A percentile compares a stretch with the other conserved stretches of the same genome.
Conservation (phyloP, 2,888 invertebrate genomes). For the Torymus tubicola region DNA sequence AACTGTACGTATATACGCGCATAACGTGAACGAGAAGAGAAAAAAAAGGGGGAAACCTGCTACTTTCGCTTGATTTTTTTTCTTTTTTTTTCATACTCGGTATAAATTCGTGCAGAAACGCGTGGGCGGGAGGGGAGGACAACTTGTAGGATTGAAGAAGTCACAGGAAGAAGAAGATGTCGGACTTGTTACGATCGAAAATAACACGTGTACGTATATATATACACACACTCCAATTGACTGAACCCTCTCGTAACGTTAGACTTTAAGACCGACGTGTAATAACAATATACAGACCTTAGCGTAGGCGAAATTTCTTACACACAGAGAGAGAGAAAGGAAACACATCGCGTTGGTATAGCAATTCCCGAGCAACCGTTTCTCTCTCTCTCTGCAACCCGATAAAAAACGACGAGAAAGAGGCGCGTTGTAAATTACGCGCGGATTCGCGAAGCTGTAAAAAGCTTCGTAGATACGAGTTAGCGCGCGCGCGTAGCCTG, state of each 20-base stretch:
- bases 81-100: constrained; percentile 27
- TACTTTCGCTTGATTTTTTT: constrained; percentile 10
- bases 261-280: constrained; percentile 28
- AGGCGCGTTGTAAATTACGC: constrained; percentile 38
- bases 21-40: too few relatives aligned
- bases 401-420: constrained; percentile 40
- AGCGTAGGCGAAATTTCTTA: constrained; percentile 12
- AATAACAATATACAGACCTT: constrained; percentile 30
- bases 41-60: neutral
- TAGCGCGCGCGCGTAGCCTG: neutral
- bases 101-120: neutral
- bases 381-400: constrained; percentile 25
- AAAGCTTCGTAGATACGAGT: constrained; percentile 9
- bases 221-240: constrained; percentile 7
- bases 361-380: constrained; percentile 35
- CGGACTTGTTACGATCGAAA: constrained; percentile 15
- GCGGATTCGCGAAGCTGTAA: constrained; percentile 35
- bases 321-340: too few relatives aligned
- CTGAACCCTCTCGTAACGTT: constrained; percentile 29
- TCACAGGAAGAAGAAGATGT: constrained; percentile 27
- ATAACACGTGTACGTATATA: constrained; percentile 26
- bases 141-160: neutral
- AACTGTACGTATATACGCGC: too few relatives aligned
- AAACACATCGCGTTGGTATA: too few relatives aligned
- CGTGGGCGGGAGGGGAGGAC: neutral